These are phyloP conservation scores for Thaleichthys pacificus DNA, from an alignment of 2,797 vertebrate species.

Conservation along the genomic window DNA sequence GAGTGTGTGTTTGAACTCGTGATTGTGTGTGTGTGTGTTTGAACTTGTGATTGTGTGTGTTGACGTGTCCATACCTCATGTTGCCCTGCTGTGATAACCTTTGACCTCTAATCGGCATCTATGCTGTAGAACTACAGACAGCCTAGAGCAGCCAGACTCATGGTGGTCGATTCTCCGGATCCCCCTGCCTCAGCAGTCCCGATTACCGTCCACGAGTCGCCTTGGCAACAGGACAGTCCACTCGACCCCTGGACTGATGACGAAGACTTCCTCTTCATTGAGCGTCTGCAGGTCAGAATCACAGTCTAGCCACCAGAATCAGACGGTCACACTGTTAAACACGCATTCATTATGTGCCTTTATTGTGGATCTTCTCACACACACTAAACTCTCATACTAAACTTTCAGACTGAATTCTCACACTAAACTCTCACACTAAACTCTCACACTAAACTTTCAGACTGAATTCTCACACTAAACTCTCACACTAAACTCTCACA, in stretches of 20 bases:
- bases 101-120: not conserved
- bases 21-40: not conserved
- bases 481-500: too few species aligned
- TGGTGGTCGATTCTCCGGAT: slow-evolving; percentile 21
- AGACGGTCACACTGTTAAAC: too few species aligned
- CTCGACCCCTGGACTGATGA: slow-evolving; percentile 8
- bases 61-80: not conserved
- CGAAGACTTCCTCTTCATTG: slow-evolving; percentile 19
- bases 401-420: too few species aligned
- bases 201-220: slow-evolving; percentile 23
- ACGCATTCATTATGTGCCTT: too few species aligned
- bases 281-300: slow-evolving; percentile 16
- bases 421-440: too few species aligned
- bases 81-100: not conserved
- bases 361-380: too few species aligned
- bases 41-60: not conserved
- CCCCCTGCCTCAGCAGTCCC: slow-evolving; percentile 9
- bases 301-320: slow-evolving; percentile 7
- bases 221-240: slow-evolving; percentile 28
- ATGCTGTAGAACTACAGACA: slow-evolving; percentile 6
- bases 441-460: too few species aligned
- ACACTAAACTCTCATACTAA: too few species aligned
- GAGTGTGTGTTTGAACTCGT: not conserved
- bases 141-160: slow-evolving; percentile 7
- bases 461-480: too few species aligned